These are phyloP conservation scores for Cetoscarus ocellatus DNA, from an alignment of 2,797 vertebrate species.

Conservation along the genomic window DNA sequence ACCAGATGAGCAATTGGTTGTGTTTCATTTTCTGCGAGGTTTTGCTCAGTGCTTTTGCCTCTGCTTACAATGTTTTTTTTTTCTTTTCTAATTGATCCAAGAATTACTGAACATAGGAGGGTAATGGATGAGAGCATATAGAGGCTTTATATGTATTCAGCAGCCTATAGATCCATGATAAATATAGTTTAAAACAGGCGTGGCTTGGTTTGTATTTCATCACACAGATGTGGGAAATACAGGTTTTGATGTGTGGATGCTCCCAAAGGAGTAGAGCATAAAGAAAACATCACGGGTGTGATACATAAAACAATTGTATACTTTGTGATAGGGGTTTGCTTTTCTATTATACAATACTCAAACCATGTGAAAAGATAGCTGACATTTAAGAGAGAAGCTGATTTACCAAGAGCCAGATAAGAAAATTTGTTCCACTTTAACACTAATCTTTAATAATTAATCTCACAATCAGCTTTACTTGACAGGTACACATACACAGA, in stretches of 20 bases:
- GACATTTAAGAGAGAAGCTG: no score
- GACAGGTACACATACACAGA: no score
- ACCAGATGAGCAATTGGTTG: slow-evolving; percentile 66
- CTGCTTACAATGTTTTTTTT: slow-evolving; percentile 5
- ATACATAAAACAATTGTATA: neutral
- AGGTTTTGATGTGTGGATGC: slow-evolving; percentile 27
- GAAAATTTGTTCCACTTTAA: no score
- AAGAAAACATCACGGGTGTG: slow-evolving; percentile 7
- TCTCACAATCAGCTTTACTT: no score
- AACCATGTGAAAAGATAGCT: neutral
- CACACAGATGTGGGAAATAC: slow-evolving; percentile 16
- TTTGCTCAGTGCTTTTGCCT: slow-evolving; percentile 15
- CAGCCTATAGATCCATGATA: slow-evolving; percentile 7
- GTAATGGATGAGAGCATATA: slow-evolving; percentile 24
- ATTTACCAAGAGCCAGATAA: no score
- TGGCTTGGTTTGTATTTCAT: slow-evolving; percentile 9
- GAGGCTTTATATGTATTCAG: slow-evolving; percentile 8
- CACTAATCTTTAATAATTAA: no score
- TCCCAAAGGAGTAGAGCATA: neutral
- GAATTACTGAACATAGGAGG: slow-evolving; percentile 37
- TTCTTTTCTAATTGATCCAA: slow-evolving; percentile 51
- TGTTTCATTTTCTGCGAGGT: slow-evolving; percentile 48
- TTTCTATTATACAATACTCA: neutral
- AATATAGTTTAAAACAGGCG: slow-evolving; percentile 1
- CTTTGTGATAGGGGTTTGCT: neutral